Base-by-base conservation (phyloP, 2,888 invertebrate genomes). In the Athrips mouffetella region DNA sequence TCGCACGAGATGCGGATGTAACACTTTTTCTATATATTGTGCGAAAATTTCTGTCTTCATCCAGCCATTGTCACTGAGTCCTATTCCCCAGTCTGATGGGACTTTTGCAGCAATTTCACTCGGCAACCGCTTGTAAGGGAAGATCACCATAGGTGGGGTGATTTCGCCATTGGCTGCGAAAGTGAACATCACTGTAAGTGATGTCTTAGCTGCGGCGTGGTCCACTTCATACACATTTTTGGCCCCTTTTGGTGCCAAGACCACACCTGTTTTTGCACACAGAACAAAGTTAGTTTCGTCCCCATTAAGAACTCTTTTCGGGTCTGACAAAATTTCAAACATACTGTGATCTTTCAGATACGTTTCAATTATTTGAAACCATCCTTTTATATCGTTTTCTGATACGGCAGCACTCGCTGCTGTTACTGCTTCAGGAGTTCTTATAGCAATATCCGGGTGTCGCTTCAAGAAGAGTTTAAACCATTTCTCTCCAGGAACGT, bases 151-250 rank as follows among this genome's bases (percentile, higher is more conserved):
- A 16, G 76, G 73, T 21, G 75, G 77, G 7, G 66, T 70, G 18
- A 63, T 49, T 25, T 53, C 48, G 31, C 72, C 75, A 51, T 60
- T 44, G 8, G 77, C 76, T 6, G 63, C 53, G 61, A 77, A 77
- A n/a, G 74, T 71, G 50, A 76, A 77, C 68, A 80, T 62, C 0
- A 75, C 76, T n/a, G 75, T 75, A 11, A 79, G 52, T 15, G 62
- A 64, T 2, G 60, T 54, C 60, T 80, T 80, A 6, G 65, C 57
- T 15, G 57, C 52, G 5, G 69, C 65, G 30, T 67, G 63, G 35
- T 73, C 75, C 16, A 78, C 60, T 57, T 76, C 68, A 51, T 79
- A 76, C 0, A 79, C 66, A 51, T 75, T 70, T 55, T 42, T 64
- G 31, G 56, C 52, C 25, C 63, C 58, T 50, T 48, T 60, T 45